Conservation (phyloP, 2,113 vertebrate species). For the Paramisgurnus dabryanus region DNA sequence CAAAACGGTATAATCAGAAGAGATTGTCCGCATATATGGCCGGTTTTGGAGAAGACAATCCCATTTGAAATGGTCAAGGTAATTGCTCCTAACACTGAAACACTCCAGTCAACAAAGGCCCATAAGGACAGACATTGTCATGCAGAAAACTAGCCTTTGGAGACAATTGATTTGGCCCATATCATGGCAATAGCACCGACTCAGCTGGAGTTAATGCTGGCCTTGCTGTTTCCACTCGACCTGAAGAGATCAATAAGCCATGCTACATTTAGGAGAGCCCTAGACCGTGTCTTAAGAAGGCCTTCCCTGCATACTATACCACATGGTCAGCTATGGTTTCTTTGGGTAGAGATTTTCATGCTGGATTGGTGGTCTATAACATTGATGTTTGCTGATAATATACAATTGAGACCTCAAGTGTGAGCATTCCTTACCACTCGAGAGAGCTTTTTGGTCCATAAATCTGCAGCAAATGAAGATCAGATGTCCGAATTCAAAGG, state of each 20-base stretch:
- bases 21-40: background rate
- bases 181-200: conserved; percentile 68
- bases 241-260: conserved; percentile 76
- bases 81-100: conserved; percentile 39
- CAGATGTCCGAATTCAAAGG: conserved; percentile 26
- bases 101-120: conserved; percentile 48
- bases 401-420: conserved; percentile 3
- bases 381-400: background rate
- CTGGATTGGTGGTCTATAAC: conserved; percentile 17
- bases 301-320: background rate
- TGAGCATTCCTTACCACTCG: conserved; percentile 1
- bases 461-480: background rate
- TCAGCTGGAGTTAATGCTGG: conserved; percentile 73
- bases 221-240: conserved; percentile 67
- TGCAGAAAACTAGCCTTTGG: conserved; percentile 61
- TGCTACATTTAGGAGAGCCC: conserved; percentile 67
- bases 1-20: conserved; percentile 6
- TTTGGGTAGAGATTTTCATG: conserved; percentile 3
- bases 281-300: conserved; percentile 63
- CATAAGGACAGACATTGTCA: conserved; percentile 60
- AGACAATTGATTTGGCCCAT: conserved; percentile 73
- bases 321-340: background rate
- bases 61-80: conserved; percentile 45
- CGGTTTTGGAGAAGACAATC: conserved; percentile 21
- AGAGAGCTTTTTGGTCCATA: background rate